These are phyloP conservation scores for Parasteatoda lunata DNA, from an alignment of 2,888 invertebrate species.

Conservation along the genomic window DNA sequence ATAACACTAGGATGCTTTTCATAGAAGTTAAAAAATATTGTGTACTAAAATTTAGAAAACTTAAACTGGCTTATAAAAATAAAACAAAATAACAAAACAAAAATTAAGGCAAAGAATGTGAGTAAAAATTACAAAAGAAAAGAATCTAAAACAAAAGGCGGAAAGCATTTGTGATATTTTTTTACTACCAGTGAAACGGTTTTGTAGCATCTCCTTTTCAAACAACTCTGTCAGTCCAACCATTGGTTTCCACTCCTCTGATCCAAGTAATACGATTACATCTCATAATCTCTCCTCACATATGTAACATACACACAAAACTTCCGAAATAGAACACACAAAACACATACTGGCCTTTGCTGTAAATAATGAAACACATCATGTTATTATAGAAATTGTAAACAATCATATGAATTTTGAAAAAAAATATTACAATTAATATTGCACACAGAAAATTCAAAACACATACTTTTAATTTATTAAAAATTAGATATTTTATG, in stretches of 20 bases:
- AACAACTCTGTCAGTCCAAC: slow-evolving; percentile 21
- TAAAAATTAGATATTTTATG: too few species aligned
- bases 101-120: neutral
- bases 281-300: slow-evolving; percentile 15
- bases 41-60: neutral
- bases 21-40: neutral
- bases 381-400: neutral
- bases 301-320: slow-evolving; percentile 32
- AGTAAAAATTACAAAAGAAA: slow-evolving; percentile 10
- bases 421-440: too few species aligned
- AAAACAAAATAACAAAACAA: slow-evolving; percentile 5
- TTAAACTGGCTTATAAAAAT: neutral
- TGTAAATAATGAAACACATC: slow-evolving; percentile 48
- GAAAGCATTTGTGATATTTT: slow-evolving; percentile 12
- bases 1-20: too few species aligned
- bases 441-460: too few species aligned
- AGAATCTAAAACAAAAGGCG: slow-evolving; percentile 16
- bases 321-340: slow-evolving; percentile 24
- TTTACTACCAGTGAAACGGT: slow-evolving; percentile 59
- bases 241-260: slow-evolving; percentile 46
- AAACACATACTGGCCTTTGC: slow-evolving; percentile 19
- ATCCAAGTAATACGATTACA: slow-evolving; percentile 8
- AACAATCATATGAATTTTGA: too few species aligned
- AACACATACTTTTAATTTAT: too few species aligned
- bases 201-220: slow-evolving; percentile 50